Conservation (phyloP, 2,113 vertebrate species). For the Dicrurus megarhynchus region DNA sequence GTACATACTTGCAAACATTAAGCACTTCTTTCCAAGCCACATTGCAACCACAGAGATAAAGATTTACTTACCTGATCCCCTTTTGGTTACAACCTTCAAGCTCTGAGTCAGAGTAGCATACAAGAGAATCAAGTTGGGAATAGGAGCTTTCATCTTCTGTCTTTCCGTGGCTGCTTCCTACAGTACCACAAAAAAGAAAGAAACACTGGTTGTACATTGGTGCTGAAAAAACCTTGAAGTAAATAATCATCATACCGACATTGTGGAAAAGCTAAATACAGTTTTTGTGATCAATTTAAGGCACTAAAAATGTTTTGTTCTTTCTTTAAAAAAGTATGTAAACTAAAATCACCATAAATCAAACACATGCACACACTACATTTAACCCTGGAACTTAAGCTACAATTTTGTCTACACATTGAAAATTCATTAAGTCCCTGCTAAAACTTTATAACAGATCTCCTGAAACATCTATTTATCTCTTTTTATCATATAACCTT, state of each 20-base stretch:
- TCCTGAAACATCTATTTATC: neutral
- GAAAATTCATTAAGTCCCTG: neutral
- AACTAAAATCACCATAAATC: neutral
- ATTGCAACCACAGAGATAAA: neutral
- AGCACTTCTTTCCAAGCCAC: neutral
- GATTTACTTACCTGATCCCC: slow-evolving; percentile 91
- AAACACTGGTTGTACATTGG: neutral
- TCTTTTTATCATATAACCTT: neutral
- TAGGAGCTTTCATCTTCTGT: slow-evolving; percentile 91
- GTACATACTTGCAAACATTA: neutral
- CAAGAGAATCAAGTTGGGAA: slow-evolving; percentile 91
- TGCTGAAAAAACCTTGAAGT: neutral
- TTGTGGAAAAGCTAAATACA: neutral
- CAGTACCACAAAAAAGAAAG: slow-evolving; percentile 4
- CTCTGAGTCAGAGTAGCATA: slow-evolving; percentile 88
- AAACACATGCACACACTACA: neutral
- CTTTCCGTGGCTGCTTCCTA: slow-evolving; percentile 73
- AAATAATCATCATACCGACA: neutral
- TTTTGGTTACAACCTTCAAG: slow-evolving; percentile 95
- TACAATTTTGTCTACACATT: neutral
- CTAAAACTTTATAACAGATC: neutral
- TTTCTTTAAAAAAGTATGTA: neutral
- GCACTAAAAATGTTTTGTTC: neutral
- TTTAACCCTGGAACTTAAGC: neutral
- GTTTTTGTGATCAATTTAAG: neutral